Percentiles rank a stretch among this genome's conserved stretches.
phyloP scores from a whole-genome alignment of 2,888 invertebrate genomes.

The Erebia ligea region DNA sequence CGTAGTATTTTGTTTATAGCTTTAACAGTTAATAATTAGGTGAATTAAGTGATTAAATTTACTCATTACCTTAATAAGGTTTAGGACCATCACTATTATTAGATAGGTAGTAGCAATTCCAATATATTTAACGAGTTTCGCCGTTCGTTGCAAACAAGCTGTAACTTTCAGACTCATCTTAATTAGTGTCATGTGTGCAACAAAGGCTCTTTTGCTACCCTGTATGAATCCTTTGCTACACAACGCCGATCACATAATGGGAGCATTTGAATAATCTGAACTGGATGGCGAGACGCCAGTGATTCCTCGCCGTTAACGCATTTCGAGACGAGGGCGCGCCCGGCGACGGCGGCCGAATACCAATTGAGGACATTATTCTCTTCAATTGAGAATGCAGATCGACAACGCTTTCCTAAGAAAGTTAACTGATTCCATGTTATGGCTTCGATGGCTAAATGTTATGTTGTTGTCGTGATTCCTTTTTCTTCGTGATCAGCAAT shows the following conservation, averaged over 20 bases:
- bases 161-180: not conserved
- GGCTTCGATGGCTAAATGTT: not conserved
- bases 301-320: not conserved
- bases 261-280: not conserved
- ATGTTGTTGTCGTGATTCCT: not conserved
- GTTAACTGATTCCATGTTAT: conserved; percentile 2
- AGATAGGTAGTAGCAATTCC: too few species aligned
- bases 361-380: conserved; percentile 10
- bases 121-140: too few species aligned
- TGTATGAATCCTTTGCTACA: not conserved
- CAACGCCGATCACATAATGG: not conserved
- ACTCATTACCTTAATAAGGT: too few species aligned
- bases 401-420: conserved; percentile 2
- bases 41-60: too few species aligned
- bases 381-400: conserved; percentile 6
- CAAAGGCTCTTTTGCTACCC: not conserved
- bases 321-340: not conserved
- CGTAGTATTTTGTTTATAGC: too few species aligned
- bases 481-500: too few species aligned
- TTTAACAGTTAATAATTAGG: too few species aligned
- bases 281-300: not conserved
- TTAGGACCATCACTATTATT: too few species aligned
- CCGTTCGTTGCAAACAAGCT: too few species aligned
- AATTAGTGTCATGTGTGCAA: not conserved
- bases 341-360: not conserved